Base-by-base conservation (phyloP, 1,140 invertebrate species). In the Latrodectus geometricus region DNA sequence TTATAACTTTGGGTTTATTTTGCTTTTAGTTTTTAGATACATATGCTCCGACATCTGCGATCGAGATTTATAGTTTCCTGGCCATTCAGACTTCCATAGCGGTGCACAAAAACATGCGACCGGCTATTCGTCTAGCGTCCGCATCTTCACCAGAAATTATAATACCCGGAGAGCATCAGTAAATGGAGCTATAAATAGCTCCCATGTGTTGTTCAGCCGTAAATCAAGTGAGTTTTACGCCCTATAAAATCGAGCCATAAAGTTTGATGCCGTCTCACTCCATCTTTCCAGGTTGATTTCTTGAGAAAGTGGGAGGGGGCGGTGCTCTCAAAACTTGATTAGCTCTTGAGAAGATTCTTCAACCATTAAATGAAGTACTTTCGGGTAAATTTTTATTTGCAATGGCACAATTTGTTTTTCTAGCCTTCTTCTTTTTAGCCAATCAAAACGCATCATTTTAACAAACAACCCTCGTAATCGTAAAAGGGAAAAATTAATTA, bases 221-320 rank as follows among this genome's bases (percentile, higher is more conserved):
- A 70, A 70, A 70, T 70, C 68, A 70, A 23, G 21, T n/a, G 3
- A 12, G 68, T 70, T 70, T 70, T 70, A 70, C 68, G 68, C 68
- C 21, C 68, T 23, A 70, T 70, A 70, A 70, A 70, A 70, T 14
- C 4, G 7, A 65, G 12, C 61, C 12, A 65, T 14, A 65, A 14
- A 65, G 2, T 65, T 65, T 14, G 12, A 65, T 65, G 61, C 7
- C 12, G 61, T n/a, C 12, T 65, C n/a, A 65, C 12, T 15, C 17
- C 15, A 14, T n/a, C 12, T 14, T 65, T 65, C 12, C 12, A 14
- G 12, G n/a, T 14, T 15, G 61, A n/a, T n/a, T 15, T 7, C 3
- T 74, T 74, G 52, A 52, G n/a, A 14, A 17, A 52, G n/a, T 74
- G 49, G 4, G 35, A 17, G 48, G 15, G 9, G 12, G n/a, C n/a